Conservation (phyloP, 1,140 invertebrate species). For the Paralvinella palmiformis region DNA sequence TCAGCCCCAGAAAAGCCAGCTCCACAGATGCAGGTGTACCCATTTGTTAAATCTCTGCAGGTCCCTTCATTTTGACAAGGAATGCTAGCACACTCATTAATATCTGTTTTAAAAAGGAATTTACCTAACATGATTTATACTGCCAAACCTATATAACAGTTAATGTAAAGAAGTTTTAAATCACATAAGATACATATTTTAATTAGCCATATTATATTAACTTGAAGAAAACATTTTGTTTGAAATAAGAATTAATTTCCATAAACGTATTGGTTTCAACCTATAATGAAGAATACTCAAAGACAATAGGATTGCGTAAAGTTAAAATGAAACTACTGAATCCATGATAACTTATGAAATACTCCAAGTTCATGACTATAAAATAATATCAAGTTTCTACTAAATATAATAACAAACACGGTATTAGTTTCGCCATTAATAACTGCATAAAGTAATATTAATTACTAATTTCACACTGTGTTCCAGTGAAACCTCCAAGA, state of each 20-base stretch:
- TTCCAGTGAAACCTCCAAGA: conserved; percentile 10
- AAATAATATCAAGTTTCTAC: no score
- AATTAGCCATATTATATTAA: neutral
- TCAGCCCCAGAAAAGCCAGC: conserved; percentile 10
- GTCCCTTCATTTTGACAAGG: conserved; percentile 15
- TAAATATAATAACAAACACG: neutral
- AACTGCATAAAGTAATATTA: neutral
- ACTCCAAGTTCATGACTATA: no score
- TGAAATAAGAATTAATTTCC: no score
- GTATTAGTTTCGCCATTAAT: neutral
- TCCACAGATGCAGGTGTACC: conserved; percentile 17
- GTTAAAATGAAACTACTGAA: neutral
- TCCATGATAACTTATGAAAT: neutral
- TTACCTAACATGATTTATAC: neutral
- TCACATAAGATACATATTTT: neutral
- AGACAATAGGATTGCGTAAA: neutral
- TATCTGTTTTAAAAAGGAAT: neutral
- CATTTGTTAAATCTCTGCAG: conserved; percentile 1
- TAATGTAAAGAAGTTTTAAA: neutral
- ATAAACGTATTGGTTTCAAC: no score
- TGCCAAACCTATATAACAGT: neutral
- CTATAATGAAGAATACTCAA: neutral
- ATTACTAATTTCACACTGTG: conserved; percentile 17
- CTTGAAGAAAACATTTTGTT: neutral
- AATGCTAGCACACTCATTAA: conserved; percentile 16